These are phyloP conservation scores for Tauraco erythrolophus DNA, from an alignment of 2,113 vertebrate genomes.

Conservation along the genomic window DNA sequence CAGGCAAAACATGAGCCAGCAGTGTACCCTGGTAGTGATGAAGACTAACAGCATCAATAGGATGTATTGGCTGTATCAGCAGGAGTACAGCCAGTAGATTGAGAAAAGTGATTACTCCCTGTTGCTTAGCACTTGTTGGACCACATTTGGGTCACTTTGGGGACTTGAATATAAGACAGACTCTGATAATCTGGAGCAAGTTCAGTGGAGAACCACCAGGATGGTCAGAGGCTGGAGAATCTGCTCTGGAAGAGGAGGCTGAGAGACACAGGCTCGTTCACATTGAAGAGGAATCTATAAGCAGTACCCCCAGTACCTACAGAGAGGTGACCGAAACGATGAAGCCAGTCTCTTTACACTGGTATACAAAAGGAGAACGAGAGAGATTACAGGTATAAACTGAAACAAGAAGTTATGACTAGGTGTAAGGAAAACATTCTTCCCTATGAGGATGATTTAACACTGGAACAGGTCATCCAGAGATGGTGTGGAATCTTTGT, in stretches of 20 bases:
- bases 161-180: neutral
- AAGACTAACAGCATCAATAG: neutral
- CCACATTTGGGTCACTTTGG: neutral
- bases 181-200: neutral
- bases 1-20: neutral
- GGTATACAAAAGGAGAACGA: neutral
- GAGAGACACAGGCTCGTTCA: neutral
- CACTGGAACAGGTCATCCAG: neutral
- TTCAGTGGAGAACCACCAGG: neutral
- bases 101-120: neutral
- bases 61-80: neutral
- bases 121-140: neutral
- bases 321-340: accelerated
- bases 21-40: neutral
- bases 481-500: neutral
- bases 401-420: neutral
- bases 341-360: neutral
- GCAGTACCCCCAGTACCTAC: neutral
- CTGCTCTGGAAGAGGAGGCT: neutral
- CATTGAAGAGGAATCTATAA: neutral
- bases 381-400: neutral
- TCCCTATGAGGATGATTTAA: neutral
- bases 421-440: neutral
- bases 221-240: neutral
- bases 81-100: neutral